Evolutionary conservation across 35 echinoderm and acorn worm genomes (phyloP), one percentile per base, ranked within the genome.

Genomic region (Stichopus chloronotus): DNA sequence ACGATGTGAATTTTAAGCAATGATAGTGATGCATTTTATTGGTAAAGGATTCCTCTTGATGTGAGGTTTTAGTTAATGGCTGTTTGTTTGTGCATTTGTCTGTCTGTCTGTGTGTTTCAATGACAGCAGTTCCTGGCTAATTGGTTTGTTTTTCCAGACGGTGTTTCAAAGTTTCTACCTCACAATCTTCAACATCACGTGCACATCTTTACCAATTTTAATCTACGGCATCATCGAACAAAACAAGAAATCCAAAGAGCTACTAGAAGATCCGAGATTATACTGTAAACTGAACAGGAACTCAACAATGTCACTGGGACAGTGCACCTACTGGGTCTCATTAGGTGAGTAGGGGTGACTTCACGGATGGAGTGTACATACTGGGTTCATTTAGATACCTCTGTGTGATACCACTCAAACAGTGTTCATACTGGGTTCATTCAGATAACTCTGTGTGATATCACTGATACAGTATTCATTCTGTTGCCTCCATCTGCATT

Each of bases 91-190:
- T 43, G 30, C 30, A 43, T 43, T 43, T 43, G 30, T 43, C 30
- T 43, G 30, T 43, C 30, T 43, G 30, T 43, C 30, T 43, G 30
- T 43, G 30, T 43, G 30, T 43, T 43, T 43, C 30, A 43, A 43
- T 43, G 30, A 43, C 30, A 43, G 30, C 30, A 43, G 30, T 43
- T 43, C 30, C 30, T 43, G 0, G 30, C 7, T 85, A 0, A 6
- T 85, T 85, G 19, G 55, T 58, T 58, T 21, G 56, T 85, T 85
- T 60, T 59, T 85, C 10, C 91, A 99, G 95, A 96, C 97, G 7
- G 71, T 99, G 9, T 99, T 83, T 95, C 93, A 99, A 19, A 99
- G 97, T 93, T 93, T 99, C 77, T 96, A 93, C 84, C 81, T 99
- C 52, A 99, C 97, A 0, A 68, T 99, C 13, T 99, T 92, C 85